phyloP scores from a whole-genome alignment of 2,797 vertebrate species.

The Phrynocephalus vlangalii region DNA sequence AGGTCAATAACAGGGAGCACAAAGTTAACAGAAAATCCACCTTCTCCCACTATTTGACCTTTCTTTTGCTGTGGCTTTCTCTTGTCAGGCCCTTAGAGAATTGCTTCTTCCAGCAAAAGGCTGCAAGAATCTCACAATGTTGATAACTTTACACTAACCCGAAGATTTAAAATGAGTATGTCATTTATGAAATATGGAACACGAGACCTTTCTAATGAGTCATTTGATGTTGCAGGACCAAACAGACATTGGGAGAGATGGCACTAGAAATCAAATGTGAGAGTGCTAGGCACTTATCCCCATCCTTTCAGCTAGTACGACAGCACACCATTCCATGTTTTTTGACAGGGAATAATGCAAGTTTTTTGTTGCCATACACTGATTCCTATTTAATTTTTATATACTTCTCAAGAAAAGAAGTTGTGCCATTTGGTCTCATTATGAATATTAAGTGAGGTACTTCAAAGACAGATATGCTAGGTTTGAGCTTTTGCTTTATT shows the following conservation, averaged over 20 bases:
- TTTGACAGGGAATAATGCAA: constrained; percentile 15
- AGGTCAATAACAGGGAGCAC: too few relatives aligned
- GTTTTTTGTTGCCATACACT: constrained; percentile 30
- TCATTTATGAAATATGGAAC: constrained; percentile 57
- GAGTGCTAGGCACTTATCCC: constrained; percentile 29
- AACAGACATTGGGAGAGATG: constrained; percentile 39
- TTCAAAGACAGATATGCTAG: constrained; percentile 42
- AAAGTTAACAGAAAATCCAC: too few relatives aligned
- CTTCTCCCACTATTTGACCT: too few relatives aligned
- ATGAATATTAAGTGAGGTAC: constrained; percentile 44
- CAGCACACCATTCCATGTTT: neutral
- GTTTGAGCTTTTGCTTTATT: constrained; percentile 33
- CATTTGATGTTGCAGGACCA: constrained; percentile 46
- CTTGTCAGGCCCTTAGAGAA: too few relatives aligned
- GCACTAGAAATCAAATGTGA: constrained; percentile 2
- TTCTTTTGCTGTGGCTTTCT: too few relatives aligned
- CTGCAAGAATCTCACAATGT: too few relatives aligned
- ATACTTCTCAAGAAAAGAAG: constrained; percentile 13
- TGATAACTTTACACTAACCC: neutral
- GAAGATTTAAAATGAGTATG: constrained; percentile 49
- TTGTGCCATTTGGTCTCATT: constrained; percentile 36
- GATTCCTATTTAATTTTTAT: constrained; percentile 52
- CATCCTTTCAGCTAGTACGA: constrained; percentile 18
- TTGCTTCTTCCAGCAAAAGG: too few relatives aligned
- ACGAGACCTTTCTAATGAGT: constrained; percentile 30